Percentiles rank a stretch among this genome's conserved stretches.
phyloP scores from a whole-genome alignment of 2,113 vertebrate species.

The Podarcis cretensis region DNA sequence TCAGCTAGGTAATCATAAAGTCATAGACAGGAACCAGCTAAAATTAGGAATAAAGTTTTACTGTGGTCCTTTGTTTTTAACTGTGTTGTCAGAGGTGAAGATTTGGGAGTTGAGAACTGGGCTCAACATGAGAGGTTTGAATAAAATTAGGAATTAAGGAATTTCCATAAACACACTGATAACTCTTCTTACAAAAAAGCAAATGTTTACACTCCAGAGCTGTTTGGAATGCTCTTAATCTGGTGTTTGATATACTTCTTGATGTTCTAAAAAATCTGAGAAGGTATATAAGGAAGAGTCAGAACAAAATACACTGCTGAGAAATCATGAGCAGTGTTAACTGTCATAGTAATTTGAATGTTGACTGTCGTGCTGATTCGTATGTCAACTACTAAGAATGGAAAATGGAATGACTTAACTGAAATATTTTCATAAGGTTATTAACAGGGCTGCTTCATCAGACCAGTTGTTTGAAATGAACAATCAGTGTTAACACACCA shows the following conservation, averaged over 20 bases:
- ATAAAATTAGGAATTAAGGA: neutral
- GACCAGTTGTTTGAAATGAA: neutral
- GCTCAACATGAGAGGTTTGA: neutral
- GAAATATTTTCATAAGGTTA: neutral
- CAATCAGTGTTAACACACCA: neutral
- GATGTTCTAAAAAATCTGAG: neutral
- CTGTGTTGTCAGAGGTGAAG: neutral
- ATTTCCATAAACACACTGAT: constrained; percentile 10
- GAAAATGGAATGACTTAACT: neutral
- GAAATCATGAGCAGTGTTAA: neutral
- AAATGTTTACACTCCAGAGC: constrained; percentile 3
- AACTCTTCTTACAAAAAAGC: constrained; percentile 11
- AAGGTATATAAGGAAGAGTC: neutral
- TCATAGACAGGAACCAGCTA: neutral
- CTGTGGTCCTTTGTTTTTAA: neutral
- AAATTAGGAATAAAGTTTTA: neutral
- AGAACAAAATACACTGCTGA: neutral
- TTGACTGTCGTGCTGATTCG: neutral
- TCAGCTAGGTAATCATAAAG: neutral
- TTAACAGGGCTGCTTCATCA: neutral
- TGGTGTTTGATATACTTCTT: neutral
- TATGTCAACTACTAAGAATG: neutral
- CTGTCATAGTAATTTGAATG: neutral
- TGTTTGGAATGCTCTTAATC: neutral
- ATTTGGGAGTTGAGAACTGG: neutral